Base-by-base conservation (phyloP, 2,888 invertebrate species). In the Ophion slaviceki region DNA sequence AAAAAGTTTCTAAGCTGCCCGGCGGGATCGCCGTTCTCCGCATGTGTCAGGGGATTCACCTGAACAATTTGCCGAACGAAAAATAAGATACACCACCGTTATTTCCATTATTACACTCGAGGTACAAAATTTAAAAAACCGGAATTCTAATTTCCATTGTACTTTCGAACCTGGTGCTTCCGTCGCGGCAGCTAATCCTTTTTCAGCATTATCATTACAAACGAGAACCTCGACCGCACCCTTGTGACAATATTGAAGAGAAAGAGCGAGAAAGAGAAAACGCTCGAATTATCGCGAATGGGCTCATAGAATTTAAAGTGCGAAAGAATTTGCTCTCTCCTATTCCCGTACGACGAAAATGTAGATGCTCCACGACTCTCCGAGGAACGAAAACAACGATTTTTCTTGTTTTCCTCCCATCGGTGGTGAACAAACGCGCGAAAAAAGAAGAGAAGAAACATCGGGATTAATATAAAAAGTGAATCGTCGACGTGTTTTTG, bases 171-270 rank as follows among this genome's bases (percentile, higher is more conserved):
- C 36, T 47, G 68, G 71, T 53, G 53, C 57, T 76, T 81, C 47
- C 53, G 79, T 64, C 76, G 82, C 59, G 67, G 74, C 47, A 74
- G 85, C 82, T 40, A 67, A 82, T 72, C 36, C 17, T 79, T 85
- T 86, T 86, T 68, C 71, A 85, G 86, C 85, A 79, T 82, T 82
- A 75, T 84, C 75, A 32, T 78, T 78, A 4, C 84, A 53, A 84
- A 64, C 71, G 47, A 72, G 71, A 62, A 20, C 59, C 71, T n/a
- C 28, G 45, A 53, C 32, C 67, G 70, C 77, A 61, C 17, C 17
- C 28, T 72, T 53, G 64, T 47, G 47, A 32, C 67, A 57, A 71
- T 74, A 75, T 75, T 28, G 80, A 45, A 70, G 70, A 72, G 36
- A 47, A 17, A 53, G 61, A 79, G 70, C 62, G 68, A 66, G 24